Evolutionary conservation across 2,113 vertebrate species (phyloP).

Genomic region (Ranitomeya variabilis): DNA sequence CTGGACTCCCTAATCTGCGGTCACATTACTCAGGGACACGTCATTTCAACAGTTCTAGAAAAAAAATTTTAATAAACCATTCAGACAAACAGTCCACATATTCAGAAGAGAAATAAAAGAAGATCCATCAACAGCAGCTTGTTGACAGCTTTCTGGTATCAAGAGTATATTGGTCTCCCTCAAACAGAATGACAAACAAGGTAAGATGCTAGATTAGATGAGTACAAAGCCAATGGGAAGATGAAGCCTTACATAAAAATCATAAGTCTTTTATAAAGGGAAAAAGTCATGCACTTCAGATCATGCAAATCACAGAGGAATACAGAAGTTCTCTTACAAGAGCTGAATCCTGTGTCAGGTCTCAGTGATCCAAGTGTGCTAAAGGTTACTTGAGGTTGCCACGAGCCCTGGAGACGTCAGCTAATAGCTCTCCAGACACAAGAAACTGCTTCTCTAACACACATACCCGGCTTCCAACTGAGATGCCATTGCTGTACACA

Average conservation of each 20-base stretch:
- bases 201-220: no score
- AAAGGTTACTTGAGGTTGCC: slow-evolving; percentile 49
- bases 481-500: not conserved
- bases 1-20: no score
- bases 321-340: slow-evolving; percentile 10
- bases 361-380: slow-evolving; percentile 28
- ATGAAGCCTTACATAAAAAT: no score
- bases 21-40: no score
- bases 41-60: no score
- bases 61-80: no score
- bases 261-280: no score
- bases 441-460: not conserved
- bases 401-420: slow-evolving; percentile 16
- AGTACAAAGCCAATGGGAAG: no score
- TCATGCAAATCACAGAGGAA: not conserved
- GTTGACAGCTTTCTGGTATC: not conserved
- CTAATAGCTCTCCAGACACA: not conserved
- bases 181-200: no score
- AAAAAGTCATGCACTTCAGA: no score
- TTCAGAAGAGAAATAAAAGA: not conserved
- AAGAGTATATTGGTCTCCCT: not conserved
- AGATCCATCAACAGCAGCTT: not conserved
- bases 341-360: slow-evolving; percentile 29
- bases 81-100: not conserved
- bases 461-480: not conserved